A percentile compares a stretch with the other conserved stretches of the same genome.
Conservation (phyloP, 2,888 invertebrate genomes). For the Callyntrura guangdongensis region DNA sequence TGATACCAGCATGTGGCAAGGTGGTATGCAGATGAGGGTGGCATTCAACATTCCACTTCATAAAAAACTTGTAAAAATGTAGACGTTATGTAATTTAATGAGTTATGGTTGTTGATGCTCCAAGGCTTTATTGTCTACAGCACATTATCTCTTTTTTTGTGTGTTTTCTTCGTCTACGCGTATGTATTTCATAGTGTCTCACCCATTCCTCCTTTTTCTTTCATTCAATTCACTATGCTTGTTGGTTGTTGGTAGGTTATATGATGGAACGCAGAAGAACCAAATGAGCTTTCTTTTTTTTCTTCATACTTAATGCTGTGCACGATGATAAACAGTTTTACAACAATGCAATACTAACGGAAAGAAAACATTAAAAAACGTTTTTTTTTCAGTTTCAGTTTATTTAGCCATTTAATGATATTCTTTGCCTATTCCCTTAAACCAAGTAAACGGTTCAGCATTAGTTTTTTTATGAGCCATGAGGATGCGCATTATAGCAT, state of each 20-base stretch:
- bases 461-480: slow-evolving; percentile 19
- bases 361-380: background rate
- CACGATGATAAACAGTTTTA: background rate
- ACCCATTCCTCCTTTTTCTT: background rate
- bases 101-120: slow-evolving; percentile 78
- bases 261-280: background rate
- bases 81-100: slow-evolving; percentile 79
- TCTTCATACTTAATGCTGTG: background rate
- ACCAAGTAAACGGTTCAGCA: slow-evolving; percentile 3
- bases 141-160: slow-evolving; percentile 46
- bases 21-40: slow-evolving; percentile 80
- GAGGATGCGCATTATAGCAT: slow-evolving; percentile 32
- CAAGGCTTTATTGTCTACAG: slow-evolving; percentile 74
- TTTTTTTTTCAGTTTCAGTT: background rate
- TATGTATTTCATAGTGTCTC: background rate
- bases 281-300: background rate
- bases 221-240: background rate
- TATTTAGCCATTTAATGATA: slow-evolving; percentile 30
- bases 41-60: slow-evolving; percentile 79
- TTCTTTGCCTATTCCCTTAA: background rate
- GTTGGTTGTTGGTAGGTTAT: background rate
- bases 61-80: slow-evolving; percentile 79
- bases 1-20: slow-evolving; percentile 77
- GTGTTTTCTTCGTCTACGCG: background rate
- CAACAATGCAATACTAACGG: background rate